Percentiles rank a stretch among this genome's conserved stretches.
Conservation (phyloP, 2,113 vertebrate genomes). For the Protomyctophum bolini region DNA sequence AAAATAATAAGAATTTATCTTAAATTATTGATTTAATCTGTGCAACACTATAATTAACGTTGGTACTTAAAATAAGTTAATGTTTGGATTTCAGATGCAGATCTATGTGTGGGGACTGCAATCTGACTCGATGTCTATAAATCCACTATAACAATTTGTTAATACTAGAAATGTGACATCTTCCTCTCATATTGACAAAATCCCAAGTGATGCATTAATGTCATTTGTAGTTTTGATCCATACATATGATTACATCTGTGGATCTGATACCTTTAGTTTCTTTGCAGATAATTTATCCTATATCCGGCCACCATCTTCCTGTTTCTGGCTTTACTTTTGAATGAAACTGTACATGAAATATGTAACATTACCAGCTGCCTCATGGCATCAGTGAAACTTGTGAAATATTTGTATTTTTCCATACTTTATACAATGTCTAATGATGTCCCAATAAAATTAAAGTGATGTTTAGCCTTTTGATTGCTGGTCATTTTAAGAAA, state of each 20-base stretch:
- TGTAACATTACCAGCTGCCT: constrained; percentile 60
- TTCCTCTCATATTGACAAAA: too few relatives aligned
- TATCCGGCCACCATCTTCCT: constrained; percentile 45
- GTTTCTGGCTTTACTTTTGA: constrained; percentile 47
- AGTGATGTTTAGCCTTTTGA: constrained; percentile 46
- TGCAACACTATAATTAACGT: background rate
- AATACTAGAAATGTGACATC: too few relatives aligned
- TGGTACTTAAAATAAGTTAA: too few relatives aligned
- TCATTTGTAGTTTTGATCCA: background rate
- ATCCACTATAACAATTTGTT: too few relatives aligned
- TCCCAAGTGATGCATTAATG: background rate
- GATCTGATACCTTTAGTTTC: constrained; percentile 38
- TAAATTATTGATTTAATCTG: constrained; percentile 1
- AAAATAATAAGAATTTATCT: constrained; percentile 10
- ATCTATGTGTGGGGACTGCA: background rate
- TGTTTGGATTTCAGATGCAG: constrained; percentile 25
- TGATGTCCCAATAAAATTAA: constrained; percentile 77
- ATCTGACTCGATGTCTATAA: constrained; percentile 3
- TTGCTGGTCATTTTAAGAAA: background rate
- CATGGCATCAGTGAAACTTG: constrained; percentile 68
- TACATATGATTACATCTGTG: constrained; percentile 45
- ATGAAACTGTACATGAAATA: constrained; percentile 49
- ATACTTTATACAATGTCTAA: constrained; percentile 71
- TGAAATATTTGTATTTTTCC: constrained; percentile 75
- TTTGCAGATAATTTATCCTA: constrained; percentile 13